A percentile compares a stretch with the other conserved stretches of the same genome.
phyloP scores from a whole-genome alignment of 2,888 invertebrate species.

The Nezara viridula region DNA sequence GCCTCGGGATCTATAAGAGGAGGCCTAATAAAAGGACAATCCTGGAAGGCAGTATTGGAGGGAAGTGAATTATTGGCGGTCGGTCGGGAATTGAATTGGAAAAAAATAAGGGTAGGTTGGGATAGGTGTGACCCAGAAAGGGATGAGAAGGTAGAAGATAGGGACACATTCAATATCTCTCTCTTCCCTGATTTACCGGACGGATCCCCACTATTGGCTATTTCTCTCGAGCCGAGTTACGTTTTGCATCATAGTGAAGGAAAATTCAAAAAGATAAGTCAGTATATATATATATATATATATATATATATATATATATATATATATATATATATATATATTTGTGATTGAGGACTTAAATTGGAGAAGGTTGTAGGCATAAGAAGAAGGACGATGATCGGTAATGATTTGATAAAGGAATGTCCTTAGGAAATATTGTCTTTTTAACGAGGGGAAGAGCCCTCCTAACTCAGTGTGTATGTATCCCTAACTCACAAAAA shows the following conservation, averaged over 20 bases:
- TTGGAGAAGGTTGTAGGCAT: too few relatives aligned
- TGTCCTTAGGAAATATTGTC: too few relatives aligned
- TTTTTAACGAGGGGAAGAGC: too few relatives aligned
- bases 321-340: not conserved
- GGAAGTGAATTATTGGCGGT: constrained; percentile 49
- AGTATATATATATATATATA: not conserved
- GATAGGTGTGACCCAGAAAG: constrained; percentile 48
- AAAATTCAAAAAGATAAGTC: not conserved
- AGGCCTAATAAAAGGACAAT: constrained; percentile 44
- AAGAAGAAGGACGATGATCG: too few relatives aligned
- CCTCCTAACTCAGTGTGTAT: too few relatives aligned
- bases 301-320: not conserved
- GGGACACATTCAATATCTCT: constrained; percentile 40
- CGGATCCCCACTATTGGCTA: not conserved
- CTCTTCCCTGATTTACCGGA: not conserved
- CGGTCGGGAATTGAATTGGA: constrained; percentile 49
- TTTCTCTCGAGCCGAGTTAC: not conserved
- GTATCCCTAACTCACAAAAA: too few relatives aligned
- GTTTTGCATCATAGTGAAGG: not conserved
- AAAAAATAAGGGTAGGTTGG: constrained; percentile 44
- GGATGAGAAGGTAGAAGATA: constrained; percentile 26
- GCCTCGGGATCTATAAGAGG: not conserved
- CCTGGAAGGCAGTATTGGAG: constrained; percentile 27
- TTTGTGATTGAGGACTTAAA: not conserved
- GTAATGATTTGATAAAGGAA: too few relatives aligned